Evolutionary conservation across 2,888 invertebrate genomes (phyloP), one percentile per base, ranked within the genome.

Genomic region (Meiosimyza platycephala): DNA sequence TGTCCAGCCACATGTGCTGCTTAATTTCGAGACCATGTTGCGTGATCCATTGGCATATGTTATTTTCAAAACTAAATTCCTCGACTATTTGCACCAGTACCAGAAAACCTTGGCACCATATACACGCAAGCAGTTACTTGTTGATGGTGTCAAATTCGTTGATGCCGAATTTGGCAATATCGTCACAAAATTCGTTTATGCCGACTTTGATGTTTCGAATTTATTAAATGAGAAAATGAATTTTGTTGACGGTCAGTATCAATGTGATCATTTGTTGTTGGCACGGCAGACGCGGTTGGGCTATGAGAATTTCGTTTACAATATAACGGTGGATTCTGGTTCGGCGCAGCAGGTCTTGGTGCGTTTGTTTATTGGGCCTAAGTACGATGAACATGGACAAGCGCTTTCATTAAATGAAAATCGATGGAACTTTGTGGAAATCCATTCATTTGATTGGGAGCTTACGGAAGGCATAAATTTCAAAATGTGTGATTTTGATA

Each of bases 11-110:
- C 90, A 92, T 9, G 89, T 87, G 18, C 83, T 93, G 74, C 92
- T 92, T 82, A 89, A 91, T 75, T 89, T 89, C 79, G 89, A 90
- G 79, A 91, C 92, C 4, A 89, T 90, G 73, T 87, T 92, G 69
- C 90, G 92, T 76, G 93, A 93, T 81, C 93, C 93, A 13, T 89
- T 91, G 13, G 92, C 92, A 89, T 93, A 91, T 84, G 89, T 90
- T 78, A 85, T 92, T 54, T 91, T 90, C 80, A 90, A 91, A 82
- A 47, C n/a, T 47, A 89, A 90, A 67, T 90, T 91, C 76, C 82
- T 90, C 47, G 84, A 87, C 47, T 85, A 91, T 64, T 91, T 91
- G 88, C 83, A 87, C 22, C 81, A 85, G 71, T 92, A 90, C 89
- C 89, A 90, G 75, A 80, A 88, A 71, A 84, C 89, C 67, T 86